Conservation (phyloP, 2,888 invertebrate species). For the Baccha elongata region DNA sequence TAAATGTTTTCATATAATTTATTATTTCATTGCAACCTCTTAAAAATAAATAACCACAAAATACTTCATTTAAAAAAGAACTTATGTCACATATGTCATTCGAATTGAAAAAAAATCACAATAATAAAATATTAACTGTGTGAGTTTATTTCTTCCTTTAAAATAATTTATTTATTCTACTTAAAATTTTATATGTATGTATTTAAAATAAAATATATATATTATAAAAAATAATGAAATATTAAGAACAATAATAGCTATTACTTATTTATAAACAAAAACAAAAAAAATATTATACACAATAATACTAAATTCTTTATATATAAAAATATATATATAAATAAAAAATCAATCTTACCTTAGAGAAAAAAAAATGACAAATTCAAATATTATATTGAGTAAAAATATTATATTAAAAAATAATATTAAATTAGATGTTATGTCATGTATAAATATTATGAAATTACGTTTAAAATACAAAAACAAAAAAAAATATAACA, state of each 20-base stretch:
- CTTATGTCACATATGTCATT: neutral
- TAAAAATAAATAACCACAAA: neutral
- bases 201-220: slow-evolving; percentile 32
- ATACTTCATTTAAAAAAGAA: neutral
- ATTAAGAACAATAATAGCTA: slow-evolving; percentile 83
- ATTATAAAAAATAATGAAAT: slow-evolving; percentile 76
- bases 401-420: slow-evolving; percentile 69
- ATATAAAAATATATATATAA: slow-evolving; percentile 64
- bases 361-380: slow-evolving; percentile 63
- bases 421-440: slow-evolving; percentile 81
- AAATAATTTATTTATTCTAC: slow-evolving; percentile 31
- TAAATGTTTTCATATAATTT: no score
- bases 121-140: neutral
- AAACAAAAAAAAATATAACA: slow-evolving; percentile 69
- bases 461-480: slow-evolving; percentile 74
- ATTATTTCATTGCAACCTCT: no score
- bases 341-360: slow-evolving; percentile 71
- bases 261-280: slow-evolving; percentile 80
- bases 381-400: slow-evolving; percentile 74
- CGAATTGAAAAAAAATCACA: slow-evolving; percentile 3
- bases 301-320: slow-evolving; percentile 54
- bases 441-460: slow-evolving; percentile 81
- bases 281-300: slow-evolving; percentile 77
- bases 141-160: slow-evolving; percentile 4
- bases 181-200: slow-evolving; percentile 55